These are phyloP conservation scores for Palythoa caribaeorum DNA, from an alignment of 92 coral and sea anemone species.

Conservation along the genomic window DNA sequence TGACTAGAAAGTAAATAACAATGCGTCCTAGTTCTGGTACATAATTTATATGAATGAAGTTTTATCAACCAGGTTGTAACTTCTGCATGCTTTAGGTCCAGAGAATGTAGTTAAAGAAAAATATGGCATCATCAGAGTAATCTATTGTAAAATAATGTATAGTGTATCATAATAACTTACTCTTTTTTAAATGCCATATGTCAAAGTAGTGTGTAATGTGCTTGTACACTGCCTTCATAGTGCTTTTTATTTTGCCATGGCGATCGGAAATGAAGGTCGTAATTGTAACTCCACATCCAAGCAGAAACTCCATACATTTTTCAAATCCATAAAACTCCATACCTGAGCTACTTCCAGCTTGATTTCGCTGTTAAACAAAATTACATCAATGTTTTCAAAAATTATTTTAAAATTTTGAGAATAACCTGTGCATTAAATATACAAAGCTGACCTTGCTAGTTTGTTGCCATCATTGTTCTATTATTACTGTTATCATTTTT, in stretches of 20 bases:
- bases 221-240: conserved; percentile 25
- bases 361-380: conserved; percentile 16
- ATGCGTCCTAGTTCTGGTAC: not conserved
- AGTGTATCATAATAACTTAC: not conserved
- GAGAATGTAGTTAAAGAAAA: not conserved
- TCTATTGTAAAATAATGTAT: not conserved
- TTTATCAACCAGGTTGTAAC: not conserved
- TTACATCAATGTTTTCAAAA: not conserved
- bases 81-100: not conserved
- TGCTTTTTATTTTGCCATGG: conserved; percentile 13
- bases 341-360: conserved; percentile 31
- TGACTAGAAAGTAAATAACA: not conserved
- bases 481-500: no score
- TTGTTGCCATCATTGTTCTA: not conserved
- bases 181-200: conserved; percentile 21
- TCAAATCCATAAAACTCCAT: conserved; percentile 31
- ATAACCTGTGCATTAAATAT: not conserved
- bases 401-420: not conserved
- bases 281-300: not conserved
- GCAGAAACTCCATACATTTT: conserved; percentile 28
- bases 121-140: conserved; percentile 1
- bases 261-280: conserved; percentile 38
- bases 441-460: not conserved
- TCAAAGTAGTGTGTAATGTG: conserved; percentile 32
- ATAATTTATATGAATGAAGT: not conserved